phyloP scores from a whole-genome alignment of 2,888 invertebrate species.

The Acanthopleura granulata region DNA sequence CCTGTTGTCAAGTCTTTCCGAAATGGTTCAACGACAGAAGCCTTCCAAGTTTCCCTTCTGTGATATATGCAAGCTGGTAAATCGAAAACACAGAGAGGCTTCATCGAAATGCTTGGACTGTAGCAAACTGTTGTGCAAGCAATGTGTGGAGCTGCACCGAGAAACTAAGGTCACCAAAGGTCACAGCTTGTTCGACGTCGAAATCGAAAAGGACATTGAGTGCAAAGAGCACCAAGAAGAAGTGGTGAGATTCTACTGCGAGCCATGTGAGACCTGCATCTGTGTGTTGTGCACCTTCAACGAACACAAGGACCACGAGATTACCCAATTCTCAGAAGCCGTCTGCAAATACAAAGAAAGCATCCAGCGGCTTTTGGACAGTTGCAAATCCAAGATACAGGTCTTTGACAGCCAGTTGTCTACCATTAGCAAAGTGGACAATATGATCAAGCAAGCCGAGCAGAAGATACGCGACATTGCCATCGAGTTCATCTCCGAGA shows the following conservation, averaged over 20 bases:
- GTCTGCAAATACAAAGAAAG: slow-evolving; percentile 67
- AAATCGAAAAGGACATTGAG: slow-evolving; percentile 70
- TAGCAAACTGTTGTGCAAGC: slow-evolving; percentile 68
- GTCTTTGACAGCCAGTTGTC: slow-evolving; percentile 62
- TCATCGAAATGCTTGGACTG: slow-evolving; percentile 70
- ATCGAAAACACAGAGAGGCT: slow-evolving; percentile 66
- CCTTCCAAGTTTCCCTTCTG: slow-evolving; percentile 69
- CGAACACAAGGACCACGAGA: slow-evolving; percentile 68
- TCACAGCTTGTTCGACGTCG: slow-evolving; percentile 69
- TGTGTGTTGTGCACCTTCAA: slow-evolving; percentile 70
- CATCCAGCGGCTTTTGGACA: slow-evolving; percentile 60
- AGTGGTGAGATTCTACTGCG: slow-evolving; percentile 69
- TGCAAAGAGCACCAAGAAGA: slow-evolving; percentile 69
- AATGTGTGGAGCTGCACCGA: slow-evolving; percentile 67
- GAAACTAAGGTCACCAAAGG: slow-evolving; percentile 68
- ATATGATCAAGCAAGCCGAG: slow-evolving; percentile 64
- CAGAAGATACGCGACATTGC: slow-evolving; percentile 67
- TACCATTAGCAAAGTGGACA: slow-evolving; percentile 60
- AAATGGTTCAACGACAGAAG: slow-evolving; percentile 63
- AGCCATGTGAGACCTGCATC: slow-evolving; percentile 69
- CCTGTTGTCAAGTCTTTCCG: slow-evolving; percentile 68
- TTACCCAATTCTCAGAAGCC: slow-evolving; percentile 66
- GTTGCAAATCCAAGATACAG: slow-evolving; percentile 64
- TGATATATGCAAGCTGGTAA: slow-evolving; percentile 69
- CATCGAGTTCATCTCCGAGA: slow-evolving; percentile 66